Evolutionary conservation across 2,797 vertebrate species (phyloP).

Genomic region (Bradypus variegatus): DNA sequence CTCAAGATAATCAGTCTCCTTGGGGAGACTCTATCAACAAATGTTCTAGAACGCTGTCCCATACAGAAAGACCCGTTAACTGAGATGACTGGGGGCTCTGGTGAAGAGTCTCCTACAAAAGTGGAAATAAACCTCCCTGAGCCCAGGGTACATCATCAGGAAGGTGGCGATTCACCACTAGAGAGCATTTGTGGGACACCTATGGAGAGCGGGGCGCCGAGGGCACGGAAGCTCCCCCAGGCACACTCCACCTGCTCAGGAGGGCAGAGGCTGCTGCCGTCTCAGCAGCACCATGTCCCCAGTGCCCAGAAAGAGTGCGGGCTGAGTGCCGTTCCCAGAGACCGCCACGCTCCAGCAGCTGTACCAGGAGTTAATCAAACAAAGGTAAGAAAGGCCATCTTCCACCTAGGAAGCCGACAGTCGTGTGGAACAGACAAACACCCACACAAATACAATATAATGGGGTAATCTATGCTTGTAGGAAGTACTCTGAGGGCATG

Average conservation of each 20-base stretch:
- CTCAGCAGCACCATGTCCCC: not conserved
- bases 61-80: not conserved
- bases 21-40: not conserved
- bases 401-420: not conserved
- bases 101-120: not conserved
- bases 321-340: not conserved
- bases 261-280: not conserved
- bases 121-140: not conserved
- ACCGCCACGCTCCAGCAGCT: not conserved
- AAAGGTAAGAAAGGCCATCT: not conserved
- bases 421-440: not conserved
- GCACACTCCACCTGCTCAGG: not conserved
- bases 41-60: not conserved
- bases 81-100: not conserved
- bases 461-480: not conserved
- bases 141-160: not conserved
- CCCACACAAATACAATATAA: not conserved
- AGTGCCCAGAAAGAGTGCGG: not conserved
- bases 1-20: not conserved
- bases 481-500: not conserved
- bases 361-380: not conserved
- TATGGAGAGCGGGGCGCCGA: not conserved
- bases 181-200: not conserved
- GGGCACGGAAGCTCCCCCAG: not conserved
- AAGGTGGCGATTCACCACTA: not conserved